Conservation (phyloP, 1,140 invertebrate species). For the Drosophila rufa region DNA sequence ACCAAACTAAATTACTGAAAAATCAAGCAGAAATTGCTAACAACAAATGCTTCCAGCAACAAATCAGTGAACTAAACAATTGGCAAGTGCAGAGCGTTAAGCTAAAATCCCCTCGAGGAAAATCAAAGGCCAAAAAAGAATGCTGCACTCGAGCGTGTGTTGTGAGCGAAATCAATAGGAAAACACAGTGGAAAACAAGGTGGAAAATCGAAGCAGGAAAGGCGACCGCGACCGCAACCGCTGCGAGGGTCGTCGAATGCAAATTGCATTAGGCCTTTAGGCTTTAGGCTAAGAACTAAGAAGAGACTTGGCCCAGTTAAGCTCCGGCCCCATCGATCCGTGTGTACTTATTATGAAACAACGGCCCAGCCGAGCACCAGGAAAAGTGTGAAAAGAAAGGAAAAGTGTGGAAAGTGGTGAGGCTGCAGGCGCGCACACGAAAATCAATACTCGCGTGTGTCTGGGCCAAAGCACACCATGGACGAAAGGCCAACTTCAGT, state of each 20-base stretch:
- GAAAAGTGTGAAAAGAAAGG: constrained; percentile 32
- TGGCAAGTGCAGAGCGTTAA: neutral
- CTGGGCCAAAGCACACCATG: constrained; percentile 26
- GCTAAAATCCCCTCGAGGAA: neutral
- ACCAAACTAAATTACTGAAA: constrained; percentile 35
- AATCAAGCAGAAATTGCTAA: constrained; percentile 24
- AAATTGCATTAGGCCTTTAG: constrained; percentile 63
- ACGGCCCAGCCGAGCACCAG: constrained; percentile 16
- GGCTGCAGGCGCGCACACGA: constrained; percentile 39
- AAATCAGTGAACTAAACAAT: constrained; percentile 27
- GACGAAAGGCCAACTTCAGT: constrained; percentile 19
- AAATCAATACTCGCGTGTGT: constrained; percentile 60
- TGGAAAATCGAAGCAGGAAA: constrained; percentile 10
- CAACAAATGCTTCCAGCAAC: constrained; percentile 3
- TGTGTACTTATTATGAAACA: constrained; percentile 48
- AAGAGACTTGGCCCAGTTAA: constrained; percentile 33
- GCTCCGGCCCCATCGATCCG: constrained; percentile 46
- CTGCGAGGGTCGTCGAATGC: constrained; percentile 39
- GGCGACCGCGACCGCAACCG: constrained; percentile 22
- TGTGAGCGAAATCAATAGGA: constrained; percentile 50
- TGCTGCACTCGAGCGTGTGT: constrained; percentile 26
- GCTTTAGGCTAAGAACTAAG: neutral
- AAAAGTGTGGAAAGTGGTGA: constrained; percentile 35
- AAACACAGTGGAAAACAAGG: constrained; percentile 24
- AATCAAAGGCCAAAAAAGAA: constrained; percentile 6